A percentile compares a stretch with the other conserved stretches of the same genome.
Conservation (phyloP, 2,113 vertebrate species). For the Guaruba guarouba region DNA sequence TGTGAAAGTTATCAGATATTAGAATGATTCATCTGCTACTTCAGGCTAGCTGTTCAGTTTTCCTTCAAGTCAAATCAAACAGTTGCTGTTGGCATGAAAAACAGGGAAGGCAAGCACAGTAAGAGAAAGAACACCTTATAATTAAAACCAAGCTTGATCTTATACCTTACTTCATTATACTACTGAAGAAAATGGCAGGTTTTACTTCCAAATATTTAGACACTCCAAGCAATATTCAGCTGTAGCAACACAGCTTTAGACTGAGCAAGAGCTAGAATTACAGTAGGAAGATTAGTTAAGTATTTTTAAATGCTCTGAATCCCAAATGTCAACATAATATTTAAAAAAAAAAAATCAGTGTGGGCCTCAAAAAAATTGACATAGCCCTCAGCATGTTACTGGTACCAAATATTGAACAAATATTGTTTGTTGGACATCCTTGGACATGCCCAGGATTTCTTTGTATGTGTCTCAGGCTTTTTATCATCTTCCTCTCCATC, state of each 20-base stretch:
- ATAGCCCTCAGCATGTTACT: neutral
- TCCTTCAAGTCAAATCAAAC: slow-evolving; percentile 46
- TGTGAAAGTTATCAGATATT: slow-evolving; percentile 34
- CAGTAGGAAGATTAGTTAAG: neutral
- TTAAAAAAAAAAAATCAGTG: neutral
- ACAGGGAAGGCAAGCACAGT: slow-evolving; percentile 15
- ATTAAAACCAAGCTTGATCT: slow-evolving; percentile 40
- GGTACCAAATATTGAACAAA: no score
- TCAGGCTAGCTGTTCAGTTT: slow-evolving; percentile 13
- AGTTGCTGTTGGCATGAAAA: slow-evolving; percentile 34
- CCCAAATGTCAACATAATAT: neutral
- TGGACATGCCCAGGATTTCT: no score
- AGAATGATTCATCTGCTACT: slow-evolving; percentile 54
- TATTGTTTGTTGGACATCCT: no score
- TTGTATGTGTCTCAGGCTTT: no score
- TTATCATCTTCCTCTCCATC: no score
- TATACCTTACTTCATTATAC: neutral
- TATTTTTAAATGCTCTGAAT: slow-evolving; percentile 18
- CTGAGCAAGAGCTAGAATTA: neutral
- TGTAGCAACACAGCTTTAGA: neutral
- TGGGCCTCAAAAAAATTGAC: neutral
- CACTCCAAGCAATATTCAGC: neutral
- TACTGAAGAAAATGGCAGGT: slow-evolving; percentile 12
- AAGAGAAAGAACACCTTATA: slow-evolving; percentile 23
- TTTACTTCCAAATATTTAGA: slow-evolving; percentile 44